Evolutionary conservation across 2,797 vertebrate species (phyloP).

Genomic region (Hybognathus amarus): DNA sequence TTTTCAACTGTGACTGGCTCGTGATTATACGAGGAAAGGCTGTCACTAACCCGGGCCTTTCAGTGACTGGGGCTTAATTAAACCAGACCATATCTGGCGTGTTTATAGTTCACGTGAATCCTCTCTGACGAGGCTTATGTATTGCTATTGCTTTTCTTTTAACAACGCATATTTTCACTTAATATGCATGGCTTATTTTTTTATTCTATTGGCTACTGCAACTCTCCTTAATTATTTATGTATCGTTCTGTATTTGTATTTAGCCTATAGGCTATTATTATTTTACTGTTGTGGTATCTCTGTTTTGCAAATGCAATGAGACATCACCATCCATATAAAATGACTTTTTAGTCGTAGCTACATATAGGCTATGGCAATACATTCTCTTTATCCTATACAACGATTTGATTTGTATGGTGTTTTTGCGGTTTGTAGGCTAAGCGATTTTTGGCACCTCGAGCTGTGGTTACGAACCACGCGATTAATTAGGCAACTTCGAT

Average conservation of each 20-base stretch:
- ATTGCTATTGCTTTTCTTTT: neutral
- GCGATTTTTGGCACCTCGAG: neutral
- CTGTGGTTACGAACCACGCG: neutral
- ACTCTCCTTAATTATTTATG: neutral
- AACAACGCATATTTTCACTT: neutral
- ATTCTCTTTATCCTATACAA: neutral
- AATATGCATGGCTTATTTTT: neutral
- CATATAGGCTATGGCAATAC: neutral
- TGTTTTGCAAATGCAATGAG: neutral
- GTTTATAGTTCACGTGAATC: slow-evolving; percentile 43
- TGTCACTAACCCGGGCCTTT: slow-evolving; percentile 82
- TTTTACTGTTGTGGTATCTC: neutral
- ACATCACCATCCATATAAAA: neutral
- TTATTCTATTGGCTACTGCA: neutral
- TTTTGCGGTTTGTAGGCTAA: neutral
- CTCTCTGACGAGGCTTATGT: neutral
- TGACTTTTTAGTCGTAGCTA: neutral
- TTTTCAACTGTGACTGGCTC: slow-evolving; percentile 89
- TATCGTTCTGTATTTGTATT: neutral
- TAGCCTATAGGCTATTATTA: neutral
- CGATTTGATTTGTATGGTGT: neutral
- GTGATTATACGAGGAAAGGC: slow-evolving; percentile 82
- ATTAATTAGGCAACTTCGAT: slow-evolving; percentile 52
- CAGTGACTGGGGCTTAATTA: slow-evolving; percentile 55
- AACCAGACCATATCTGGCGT: slow-evolving; percentile 26